Evolutionary conservation across 1,140 invertebrate species (phyloP).

Genomic region (Ceratina japonica): DNA sequence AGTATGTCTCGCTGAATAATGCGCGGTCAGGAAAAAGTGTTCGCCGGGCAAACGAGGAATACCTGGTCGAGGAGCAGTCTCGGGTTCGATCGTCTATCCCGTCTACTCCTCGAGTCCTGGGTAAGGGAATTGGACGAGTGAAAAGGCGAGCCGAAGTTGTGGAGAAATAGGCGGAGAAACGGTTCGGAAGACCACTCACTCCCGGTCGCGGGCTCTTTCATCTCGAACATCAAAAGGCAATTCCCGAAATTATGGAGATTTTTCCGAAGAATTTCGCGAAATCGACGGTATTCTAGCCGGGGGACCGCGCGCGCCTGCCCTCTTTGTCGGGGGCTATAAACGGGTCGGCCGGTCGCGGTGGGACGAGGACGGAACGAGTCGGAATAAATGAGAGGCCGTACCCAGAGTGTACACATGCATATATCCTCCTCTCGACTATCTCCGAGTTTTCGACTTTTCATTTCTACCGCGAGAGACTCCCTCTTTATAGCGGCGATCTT

Average conservation of each 20-base stretch:
- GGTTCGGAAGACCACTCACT: slow-evolving; percentile 50
- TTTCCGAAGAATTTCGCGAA: slow-evolving; percentile 73
- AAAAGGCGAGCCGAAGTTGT: slow-evolving; percentile 38
- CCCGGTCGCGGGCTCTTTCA: slow-evolving; percentile 70
- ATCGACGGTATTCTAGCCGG: slow-evolving; percentile 66
- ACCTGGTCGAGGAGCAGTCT: background rate
- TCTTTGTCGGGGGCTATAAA: slow-evolving; percentile 66
- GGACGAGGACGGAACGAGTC: slow-evolving; percentile 31
- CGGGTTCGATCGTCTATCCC: slow-evolving; percentile 39
- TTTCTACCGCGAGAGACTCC: slow-evolving; percentile 17
- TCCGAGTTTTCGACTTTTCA: slow-evolving; percentile 38
- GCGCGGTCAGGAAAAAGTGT: background rate
- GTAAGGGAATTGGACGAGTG: slow-evolving; percentile 31
- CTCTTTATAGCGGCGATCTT: background rate
- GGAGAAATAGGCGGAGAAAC: slow-evolving; percentile 36
- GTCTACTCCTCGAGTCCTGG: slow-evolving; percentile 59
- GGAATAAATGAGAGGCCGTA: slow-evolving; percentile 69
- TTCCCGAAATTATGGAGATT: slow-evolving; percentile 78
- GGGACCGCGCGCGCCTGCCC: slow-evolving; percentile 42
- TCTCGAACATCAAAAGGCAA: slow-evolving; percentile 78
- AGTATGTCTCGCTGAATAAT: background rate
- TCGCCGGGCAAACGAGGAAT: background rate
- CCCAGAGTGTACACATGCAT: slow-evolving; percentile 45
- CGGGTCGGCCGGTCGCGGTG: slow-evolving; percentile 30
- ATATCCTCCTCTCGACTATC: slow-evolving; percentile 30